Conservation (phyloP, 1,140 invertebrate genomes). For the Meloidogyne hapla region DNA sequence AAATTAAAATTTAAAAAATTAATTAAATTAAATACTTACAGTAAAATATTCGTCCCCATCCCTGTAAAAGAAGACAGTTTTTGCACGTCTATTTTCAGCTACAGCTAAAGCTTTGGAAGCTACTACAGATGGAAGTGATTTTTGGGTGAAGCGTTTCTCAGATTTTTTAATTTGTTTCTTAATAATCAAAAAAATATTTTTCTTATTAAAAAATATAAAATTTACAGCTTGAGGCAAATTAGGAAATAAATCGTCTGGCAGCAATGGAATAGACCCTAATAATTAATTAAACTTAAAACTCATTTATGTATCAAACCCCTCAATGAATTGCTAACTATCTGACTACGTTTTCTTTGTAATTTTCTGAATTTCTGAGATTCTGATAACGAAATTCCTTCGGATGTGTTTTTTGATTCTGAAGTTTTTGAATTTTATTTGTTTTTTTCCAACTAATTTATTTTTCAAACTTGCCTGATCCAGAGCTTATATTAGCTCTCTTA, state of each 20-base stretch:
- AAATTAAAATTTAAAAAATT: too few species aligned
- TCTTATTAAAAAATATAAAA: not conserved
- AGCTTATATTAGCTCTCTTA: not conserved
- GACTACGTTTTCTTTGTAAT: not conserved
- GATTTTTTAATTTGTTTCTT: not conserved
- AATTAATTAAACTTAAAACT: too few species aligned
- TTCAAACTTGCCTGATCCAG: not conserved
- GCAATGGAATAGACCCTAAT: not conserved
- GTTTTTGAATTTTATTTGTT: too few species aligned
- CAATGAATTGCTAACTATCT: not conserved
- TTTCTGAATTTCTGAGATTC: not conserved
- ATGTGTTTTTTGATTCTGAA: conserved; percentile 6
- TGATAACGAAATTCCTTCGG: not conserved
- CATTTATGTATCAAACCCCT: not conserved
- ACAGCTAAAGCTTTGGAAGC: conserved; percentile 1
- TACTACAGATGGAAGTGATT: not conserved
- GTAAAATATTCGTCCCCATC: conserved; percentile 62
- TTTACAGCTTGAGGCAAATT: not conserved
- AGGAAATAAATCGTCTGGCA: not conserved
- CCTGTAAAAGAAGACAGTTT: conserved; percentile 59
- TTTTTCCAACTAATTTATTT: not conserved
- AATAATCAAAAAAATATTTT: not conserved
- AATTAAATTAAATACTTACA: conserved; percentile 32
- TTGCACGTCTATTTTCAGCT: conserved; percentile 19
- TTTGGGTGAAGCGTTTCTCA: not conserved